Evolutionary conservation across 30 jellyfish, hydroid and myxozoan species (phyloP).

Genomic region (Aurelia sp.): DNA sequence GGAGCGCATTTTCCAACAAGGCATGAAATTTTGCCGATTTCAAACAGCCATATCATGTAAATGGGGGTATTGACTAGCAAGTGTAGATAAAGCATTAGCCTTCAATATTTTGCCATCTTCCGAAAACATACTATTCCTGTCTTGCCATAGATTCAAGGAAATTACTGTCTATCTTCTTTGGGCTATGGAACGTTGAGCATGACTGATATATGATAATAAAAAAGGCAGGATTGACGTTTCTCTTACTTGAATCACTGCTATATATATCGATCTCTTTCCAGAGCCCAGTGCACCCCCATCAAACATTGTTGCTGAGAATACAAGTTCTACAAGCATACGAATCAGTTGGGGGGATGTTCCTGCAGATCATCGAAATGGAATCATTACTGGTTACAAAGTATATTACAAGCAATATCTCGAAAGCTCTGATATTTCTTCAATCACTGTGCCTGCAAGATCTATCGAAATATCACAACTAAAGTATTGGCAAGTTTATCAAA

Average conservation of each 20-base stretch:
- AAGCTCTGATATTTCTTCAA: background rate
- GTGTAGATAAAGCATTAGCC: too few relatives aligned
- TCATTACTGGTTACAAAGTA: conserved; percentile 43
- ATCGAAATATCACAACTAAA: conserved; percentile 18
- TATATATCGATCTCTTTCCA: background rate
- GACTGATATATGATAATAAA: background rate
- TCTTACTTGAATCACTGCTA: background rate
- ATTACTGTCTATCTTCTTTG: too few relatives aligned
- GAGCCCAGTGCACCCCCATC: conserved; percentile 60
- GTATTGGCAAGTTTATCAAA: conserved; percentile 39
- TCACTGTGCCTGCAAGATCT: background rate
- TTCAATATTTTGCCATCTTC: too few relatives aligned
- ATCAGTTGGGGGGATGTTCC: conserved; percentile 43
- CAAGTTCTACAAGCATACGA: conserved; percentile 48
- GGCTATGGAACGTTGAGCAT: background rate
- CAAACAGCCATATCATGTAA: too few relatives aligned
- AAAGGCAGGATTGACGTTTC: background rate
- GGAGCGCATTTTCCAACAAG: too few relatives aligned
- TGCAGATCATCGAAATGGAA: conserved; percentile 37
- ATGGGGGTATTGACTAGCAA: too few relatives aligned
- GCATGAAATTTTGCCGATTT: too few relatives aligned
- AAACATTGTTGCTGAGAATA: conserved; percentile 16
- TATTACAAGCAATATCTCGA: background rate
- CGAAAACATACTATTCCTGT: too few relatives aligned
- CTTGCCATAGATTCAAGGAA: too few relatives aligned